These are phyloP conservation scores for Halictus rubicundus DNA, from an alignment of 1,140 invertebrate genomes.

Conservation along the genomic window DNA sequence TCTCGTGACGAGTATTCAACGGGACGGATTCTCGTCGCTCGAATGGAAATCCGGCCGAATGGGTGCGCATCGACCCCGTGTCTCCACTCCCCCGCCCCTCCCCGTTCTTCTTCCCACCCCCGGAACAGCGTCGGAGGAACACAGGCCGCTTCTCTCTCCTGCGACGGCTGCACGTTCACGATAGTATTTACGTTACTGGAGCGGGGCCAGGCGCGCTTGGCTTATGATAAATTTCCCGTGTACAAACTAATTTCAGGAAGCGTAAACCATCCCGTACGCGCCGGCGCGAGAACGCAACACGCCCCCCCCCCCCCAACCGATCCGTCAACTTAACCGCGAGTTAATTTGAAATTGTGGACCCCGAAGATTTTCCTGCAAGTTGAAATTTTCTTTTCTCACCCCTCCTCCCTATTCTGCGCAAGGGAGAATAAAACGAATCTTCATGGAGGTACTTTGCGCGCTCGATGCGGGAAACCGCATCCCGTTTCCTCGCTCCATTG, in stretches of 20 bases:
- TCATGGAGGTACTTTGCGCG: too few relatives aligned
- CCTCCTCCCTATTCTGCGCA: too few relatives aligned
- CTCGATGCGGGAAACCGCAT: neutral
- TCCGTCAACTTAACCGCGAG: conserved; percentile 14
- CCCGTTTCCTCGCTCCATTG: neutral
- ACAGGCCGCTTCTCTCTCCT: conserved; percentile 11
- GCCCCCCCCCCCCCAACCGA: neutral
- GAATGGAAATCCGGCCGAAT: conserved; percentile 56
- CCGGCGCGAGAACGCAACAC: neutral
- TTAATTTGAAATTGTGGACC: conserved; percentile 36
- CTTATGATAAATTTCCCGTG: conserved; percentile 62
- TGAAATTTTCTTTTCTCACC: too few relatives aligned
- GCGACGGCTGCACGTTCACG: conserved; percentile 52
- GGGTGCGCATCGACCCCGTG: conserved; percentile 56
- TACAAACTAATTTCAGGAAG: conserved; percentile 63
- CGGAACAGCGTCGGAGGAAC: conserved; percentile 1
- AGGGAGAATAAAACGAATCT: neutral
- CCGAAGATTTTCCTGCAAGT: too few relatives aligned
- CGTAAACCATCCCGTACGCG: conserved; percentile 39
- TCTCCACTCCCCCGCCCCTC: too few relatives aligned
- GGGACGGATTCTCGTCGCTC: conserved; percentile 58
- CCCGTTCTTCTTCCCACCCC: neutral
- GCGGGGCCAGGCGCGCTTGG: conserved; percentile 20
- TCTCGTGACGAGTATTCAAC: conserved; percentile 62
- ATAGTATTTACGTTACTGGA: conserved; percentile 61